Conservation (phyloP, 1,140 invertebrate genomes). For the Apocrypta bakeri region DNA sequence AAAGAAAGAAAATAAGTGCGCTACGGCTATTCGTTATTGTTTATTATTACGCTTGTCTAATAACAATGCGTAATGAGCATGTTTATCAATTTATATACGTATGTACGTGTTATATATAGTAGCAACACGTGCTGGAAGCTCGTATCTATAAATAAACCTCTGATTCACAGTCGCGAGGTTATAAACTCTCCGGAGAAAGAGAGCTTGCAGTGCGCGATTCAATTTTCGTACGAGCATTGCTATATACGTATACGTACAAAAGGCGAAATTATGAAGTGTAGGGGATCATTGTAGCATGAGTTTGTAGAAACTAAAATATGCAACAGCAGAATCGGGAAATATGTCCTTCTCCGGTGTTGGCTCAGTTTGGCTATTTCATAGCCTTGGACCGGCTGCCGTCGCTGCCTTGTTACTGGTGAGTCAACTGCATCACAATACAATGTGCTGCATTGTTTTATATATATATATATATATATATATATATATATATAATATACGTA, state of each 20-base stretch:
- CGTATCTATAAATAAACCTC: not conserved
- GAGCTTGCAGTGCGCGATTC: not conserved
- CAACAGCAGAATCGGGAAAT: not conserved
- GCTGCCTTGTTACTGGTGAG: constrained; percentile 19
- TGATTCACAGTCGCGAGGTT: not conserved
- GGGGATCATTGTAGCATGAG: too few relatives aligned
- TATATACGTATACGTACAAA: too few relatives aligned
- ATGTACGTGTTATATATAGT: not conserved
- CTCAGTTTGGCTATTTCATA: constrained; percentile 65
- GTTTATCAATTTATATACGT: not conserved
- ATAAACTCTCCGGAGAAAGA: not conserved
- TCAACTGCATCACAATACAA: not conserved
- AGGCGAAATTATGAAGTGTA: too few relatives aligned
- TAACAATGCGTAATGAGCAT: not conserved
- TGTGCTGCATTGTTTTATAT: not conserved
- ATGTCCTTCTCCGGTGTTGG: constrained; percentile 55
- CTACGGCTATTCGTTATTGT: not conserved
- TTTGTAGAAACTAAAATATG: not conserved
- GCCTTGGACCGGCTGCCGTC: constrained; percentile 58
- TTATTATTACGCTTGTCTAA: not conserved
- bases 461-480: too few relatives aligned
- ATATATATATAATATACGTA: too few relatives aligned
- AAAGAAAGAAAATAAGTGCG: too few relatives aligned
- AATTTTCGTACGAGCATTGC: not conserved
- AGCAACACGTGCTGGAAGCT: not conserved